A percentile compares a stretch with the other conserved stretches of the same genome.
These are phyloP conservation scores for Aythya baeri DNA, from an alignment of 2,113 vertebrate genomes.

Conservation along the genomic window DNA sequence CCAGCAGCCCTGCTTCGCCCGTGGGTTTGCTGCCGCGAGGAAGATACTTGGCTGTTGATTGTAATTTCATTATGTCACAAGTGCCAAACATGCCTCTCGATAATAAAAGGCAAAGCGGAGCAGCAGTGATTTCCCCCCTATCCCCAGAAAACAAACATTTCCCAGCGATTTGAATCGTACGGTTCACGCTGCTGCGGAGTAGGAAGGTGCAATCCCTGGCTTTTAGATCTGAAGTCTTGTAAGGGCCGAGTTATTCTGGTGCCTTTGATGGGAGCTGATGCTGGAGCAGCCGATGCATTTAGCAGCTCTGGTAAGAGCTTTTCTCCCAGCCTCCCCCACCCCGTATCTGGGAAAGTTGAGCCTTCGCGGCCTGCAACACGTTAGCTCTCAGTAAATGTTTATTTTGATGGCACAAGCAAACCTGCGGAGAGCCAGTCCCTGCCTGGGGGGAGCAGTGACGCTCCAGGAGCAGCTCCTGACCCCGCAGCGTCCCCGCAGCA, in stretches of 20 bases:
- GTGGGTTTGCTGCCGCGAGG: constrained; percentile 36
- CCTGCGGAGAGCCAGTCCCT: not conserved
- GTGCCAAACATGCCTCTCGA: constrained; percentile 11
- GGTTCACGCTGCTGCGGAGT: not conserved
- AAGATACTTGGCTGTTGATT: constrained; percentile 33
- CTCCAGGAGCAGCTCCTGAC: not conserved
- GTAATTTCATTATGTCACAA: constrained; percentile 51
- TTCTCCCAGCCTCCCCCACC: accelerated
- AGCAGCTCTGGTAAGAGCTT: not conserved
- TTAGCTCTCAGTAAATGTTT: not conserved
- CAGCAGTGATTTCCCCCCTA: not conserved
- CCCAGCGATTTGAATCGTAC: not conserved
- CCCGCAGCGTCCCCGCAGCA: accelerated
- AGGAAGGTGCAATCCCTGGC: not conserved
- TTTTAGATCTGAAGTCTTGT: not conserved
- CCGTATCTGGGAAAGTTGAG: accelerated
- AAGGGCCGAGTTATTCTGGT: accelerated
- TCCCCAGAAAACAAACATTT: not conserved
- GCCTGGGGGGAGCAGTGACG: not conserved
- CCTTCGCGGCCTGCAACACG: constrained; percentile 21
- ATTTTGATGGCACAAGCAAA: not conserved
- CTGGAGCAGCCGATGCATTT: not conserved
- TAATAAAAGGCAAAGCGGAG: constrained; percentile 56
- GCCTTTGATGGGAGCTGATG: not conserved
- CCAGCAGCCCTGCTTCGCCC: not conserved